Evolutionary conservation across 1,140 invertebrate species (phyloP).

Genomic region (Musca vetustissima): DNA sequence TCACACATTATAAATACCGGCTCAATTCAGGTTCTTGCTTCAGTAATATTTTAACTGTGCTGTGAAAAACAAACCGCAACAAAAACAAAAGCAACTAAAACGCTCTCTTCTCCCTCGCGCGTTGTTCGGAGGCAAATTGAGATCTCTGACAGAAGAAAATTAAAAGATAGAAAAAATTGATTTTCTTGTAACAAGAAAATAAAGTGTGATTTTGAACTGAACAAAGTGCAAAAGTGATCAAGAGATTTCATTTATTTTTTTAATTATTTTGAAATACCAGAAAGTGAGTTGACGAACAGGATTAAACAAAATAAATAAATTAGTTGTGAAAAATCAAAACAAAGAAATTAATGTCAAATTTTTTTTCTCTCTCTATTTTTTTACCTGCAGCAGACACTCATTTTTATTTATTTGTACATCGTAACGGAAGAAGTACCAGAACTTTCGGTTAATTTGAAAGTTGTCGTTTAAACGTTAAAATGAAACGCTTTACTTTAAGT

Average conservation of each 20-base stretch:
- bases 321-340: no score
- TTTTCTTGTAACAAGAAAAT: no score
- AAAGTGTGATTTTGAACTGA: no score
- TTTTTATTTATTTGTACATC: no score
- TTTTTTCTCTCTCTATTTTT: no score
- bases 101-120: neutral
- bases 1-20: conserved; percentile 17
- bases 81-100: neutral
- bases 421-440: conserved; percentile 20
- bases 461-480: neutral
- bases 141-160: neutral
- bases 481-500: conserved; percentile 1
- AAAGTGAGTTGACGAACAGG: no score
- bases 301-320: no score
- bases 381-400: no score
- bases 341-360: no score
- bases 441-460: conserved; percentile 14
- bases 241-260: no score
- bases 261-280: no score
- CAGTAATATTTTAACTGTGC: conserved; percentile 20
- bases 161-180: neutral
- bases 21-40: conserved; percentile 18
- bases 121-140: neutral
- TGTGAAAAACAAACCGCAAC: conserved; percentile 5
- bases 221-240: no score